phyloP scores from a whole-genome alignment of 2,888 invertebrate genomes.

The Stenurella melanura region DNA sequence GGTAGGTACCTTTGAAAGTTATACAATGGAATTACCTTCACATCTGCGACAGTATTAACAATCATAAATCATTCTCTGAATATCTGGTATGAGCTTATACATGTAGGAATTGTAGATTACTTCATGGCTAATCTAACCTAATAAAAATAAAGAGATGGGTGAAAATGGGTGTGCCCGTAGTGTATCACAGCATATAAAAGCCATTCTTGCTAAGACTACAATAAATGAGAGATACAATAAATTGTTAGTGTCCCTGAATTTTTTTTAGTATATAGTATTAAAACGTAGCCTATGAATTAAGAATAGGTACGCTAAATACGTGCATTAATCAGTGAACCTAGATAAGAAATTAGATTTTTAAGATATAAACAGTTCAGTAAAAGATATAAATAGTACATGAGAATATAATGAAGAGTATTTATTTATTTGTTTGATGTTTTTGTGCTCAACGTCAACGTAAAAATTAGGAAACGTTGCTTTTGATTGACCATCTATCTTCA shows the following conservation, averaged over 20 bases:
- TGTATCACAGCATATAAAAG: conserved; percentile 61
- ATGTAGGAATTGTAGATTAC: conserved; percentile 12
- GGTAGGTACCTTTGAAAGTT: no score
- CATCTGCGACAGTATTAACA: no score
- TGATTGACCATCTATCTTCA: no score
- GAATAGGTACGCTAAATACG: background rate
- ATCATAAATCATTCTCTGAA: background rate
- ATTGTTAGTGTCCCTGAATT: conserved; percentile 17
- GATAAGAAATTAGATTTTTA: background rate
- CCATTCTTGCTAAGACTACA: conserved; percentile 44
- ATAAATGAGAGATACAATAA: conserved; percentile 24
- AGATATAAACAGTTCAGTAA: background rate
- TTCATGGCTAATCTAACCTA: conserved; percentile 1
- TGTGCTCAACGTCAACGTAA: no score
- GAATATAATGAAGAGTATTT: no score
- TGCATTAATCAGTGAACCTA: conserved; percentile 1
- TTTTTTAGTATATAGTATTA: background rate
- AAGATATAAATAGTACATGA: no score
- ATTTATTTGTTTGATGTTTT: no score
- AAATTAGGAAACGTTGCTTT: no score
- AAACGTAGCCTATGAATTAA: background rate
- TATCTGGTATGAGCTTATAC: conserved; percentile 3
- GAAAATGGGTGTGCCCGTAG: conserved; percentile 58
- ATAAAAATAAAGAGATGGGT: conserved; percentile 20
- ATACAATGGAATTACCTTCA: no score